Base-by-base conservation (phyloP, 2,113 vertebrate genomes). In the Stegastes partitus region DNA sequence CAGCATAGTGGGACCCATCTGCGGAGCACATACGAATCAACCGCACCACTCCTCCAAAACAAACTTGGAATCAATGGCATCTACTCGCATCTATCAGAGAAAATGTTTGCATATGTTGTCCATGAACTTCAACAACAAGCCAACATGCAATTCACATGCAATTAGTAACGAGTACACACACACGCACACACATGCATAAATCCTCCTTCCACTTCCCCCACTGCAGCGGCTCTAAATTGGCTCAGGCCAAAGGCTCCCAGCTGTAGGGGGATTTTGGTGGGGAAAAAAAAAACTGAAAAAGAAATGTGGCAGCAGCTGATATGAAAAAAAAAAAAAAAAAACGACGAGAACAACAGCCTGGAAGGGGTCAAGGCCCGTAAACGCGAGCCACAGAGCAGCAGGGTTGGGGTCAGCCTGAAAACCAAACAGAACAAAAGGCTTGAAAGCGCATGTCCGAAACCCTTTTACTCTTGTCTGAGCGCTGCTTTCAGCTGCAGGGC, bases 371-470 rank as follows among this genome's bases (percentile, higher is more conserved):
- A 58, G 23, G 42, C 34, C 57, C 0, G 10, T 71, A 57, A 82
- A 78, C 42, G 44, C 1, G 3, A 74, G 49, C 54, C 18, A 68
- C 68, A 65, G 78, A 76, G 58, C 65, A 56, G 19, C 49, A 11
- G 42, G 54, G 67, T 59, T 54, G 44, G 79, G 68, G 75, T 86
- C 68, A 84, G 39, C 37, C 31, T 37, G 67, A 53, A 49, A 81
- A 70, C 44, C 42, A 66, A 81, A 77, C 31, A 11, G 51, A 78
- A 79, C 51, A 77, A 86, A 86, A 74, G 61, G 77, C 44, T 58
- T n/a, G 49, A 63, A 75, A 72, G 45, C 23, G 18, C 57, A 68
- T 1, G 34, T 25, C 37, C 0, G 3, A 58, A 76, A 63, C 62
- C 71, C 79, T 42, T 82, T 70, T 59, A 39, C 69, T 68, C 47